Percentiles rank a stretch among this genome's conserved stretches.
Conservation (phyloP, 2,888 invertebrate species). For the Priocnemis perturbator region DNA sequence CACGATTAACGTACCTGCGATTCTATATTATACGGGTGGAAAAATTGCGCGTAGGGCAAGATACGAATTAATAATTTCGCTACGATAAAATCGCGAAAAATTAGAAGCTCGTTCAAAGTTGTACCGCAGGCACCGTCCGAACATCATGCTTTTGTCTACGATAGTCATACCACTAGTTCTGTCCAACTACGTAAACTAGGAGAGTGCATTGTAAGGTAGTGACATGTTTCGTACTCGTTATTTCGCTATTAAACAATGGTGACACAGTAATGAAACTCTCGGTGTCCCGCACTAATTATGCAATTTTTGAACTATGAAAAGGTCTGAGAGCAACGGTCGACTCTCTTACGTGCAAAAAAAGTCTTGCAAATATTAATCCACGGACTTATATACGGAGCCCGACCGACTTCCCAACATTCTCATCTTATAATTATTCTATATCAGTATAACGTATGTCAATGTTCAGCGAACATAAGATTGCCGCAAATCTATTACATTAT, state of each 20-base stretch:
- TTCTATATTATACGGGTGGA: too few species aligned
- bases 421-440: conserved; percentile 13
- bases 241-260: conserved; percentile 22
- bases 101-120: too few species aligned
- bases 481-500: conserved; percentile 44
- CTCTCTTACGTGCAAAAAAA: conserved; percentile 4
- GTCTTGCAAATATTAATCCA: conserved; percentile 2
- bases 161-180: too few species aligned
- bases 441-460: conserved; percentile 21
- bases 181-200: conserved; percentile 9
- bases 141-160: too few species aligned
- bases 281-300: conserved; percentile 1
- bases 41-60: too few species aligned
- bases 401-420: conserved; percentile 11
- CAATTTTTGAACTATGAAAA: conserved; percentile 3
- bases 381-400: conserved; percentile 8
- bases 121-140: too few species aligned
- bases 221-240: conserved; percentile 27
- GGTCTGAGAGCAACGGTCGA: neutral
- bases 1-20: too few species aligned
- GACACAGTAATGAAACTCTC: conserved; percentile 14
- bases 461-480: conserved; percentile 36
- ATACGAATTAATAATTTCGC: too few species aligned
- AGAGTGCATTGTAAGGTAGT: conserved; percentile 25
- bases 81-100: too few species aligned